phyloP scores from a whole-genome alignment of 1,140 invertebrate genomes.

The Zaprionus vittiger region DNA sequence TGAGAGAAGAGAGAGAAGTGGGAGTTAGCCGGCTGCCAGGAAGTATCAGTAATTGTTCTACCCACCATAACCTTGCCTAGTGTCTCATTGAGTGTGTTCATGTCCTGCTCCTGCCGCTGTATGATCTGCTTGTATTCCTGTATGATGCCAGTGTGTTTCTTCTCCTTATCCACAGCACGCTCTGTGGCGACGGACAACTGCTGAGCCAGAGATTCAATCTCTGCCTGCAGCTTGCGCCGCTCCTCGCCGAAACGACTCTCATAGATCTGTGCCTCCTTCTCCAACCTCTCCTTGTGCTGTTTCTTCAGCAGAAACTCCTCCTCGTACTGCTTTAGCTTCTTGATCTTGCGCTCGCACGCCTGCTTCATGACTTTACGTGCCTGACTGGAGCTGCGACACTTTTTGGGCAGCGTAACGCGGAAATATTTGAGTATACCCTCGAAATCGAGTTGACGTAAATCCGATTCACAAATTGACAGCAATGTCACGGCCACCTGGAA shows the following conservation, averaged over 20 bases:
- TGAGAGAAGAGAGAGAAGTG: slow-evolving; percentile 66
- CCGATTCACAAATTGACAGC: slow-evolving; percentile 95
- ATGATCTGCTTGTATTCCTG: slow-evolving; percentile 97
- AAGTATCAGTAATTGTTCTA: neutral
- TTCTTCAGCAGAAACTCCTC: slow-evolving; percentile 94
- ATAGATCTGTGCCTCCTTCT: slow-evolving; percentile 86
- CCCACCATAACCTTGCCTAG: slow-evolving; percentile 87
- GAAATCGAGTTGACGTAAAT: slow-evolving; percentile 97
- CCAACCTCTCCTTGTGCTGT: slow-evolving; percentile 91
- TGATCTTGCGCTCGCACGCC: slow-evolving; percentile 96
- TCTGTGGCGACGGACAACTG: slow-evolving; percentile 91
- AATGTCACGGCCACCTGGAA: slow-evolving; percentile 98
- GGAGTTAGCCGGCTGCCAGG: neutral
- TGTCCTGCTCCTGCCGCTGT: slow-evolving; percentile 94
- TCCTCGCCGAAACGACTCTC: slow-evolving; percentile 89
- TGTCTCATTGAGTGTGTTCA: slow-evolving; percentile 87
- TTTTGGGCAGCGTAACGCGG: slow-evolving; percentile 97
- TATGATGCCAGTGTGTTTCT: slow-evolving; percentile 91
- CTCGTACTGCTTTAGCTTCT: slow-evolving; percentile 98
- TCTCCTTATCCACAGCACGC: slow-evolving; percentile 89
- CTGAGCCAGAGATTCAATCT: slow-evolving; percentile 92
- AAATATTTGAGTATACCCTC: slow-evolving; percentile 98
- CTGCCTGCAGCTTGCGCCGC: slow-evolving; percentile 90
- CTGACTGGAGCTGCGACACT: slow-evolving; percentile 95
- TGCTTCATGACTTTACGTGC: slow-evolving; percentile 95